Base-by-base conservation (phyloP, 2,888 invertebrate genomes). In the Alloscopus bannaensis region DNA sequence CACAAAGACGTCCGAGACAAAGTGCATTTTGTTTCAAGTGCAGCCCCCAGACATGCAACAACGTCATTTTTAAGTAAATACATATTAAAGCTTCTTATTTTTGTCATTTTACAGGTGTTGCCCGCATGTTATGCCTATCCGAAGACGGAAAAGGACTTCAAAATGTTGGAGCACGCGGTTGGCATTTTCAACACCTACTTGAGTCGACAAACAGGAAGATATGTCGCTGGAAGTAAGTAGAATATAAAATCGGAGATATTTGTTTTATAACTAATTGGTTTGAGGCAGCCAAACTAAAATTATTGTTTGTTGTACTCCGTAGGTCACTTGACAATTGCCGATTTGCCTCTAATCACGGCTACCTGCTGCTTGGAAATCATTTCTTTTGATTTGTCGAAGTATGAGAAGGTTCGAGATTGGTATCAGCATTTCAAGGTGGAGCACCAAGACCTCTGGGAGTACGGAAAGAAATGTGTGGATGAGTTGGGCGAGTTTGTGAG, bases 71-170 rank as follows among this genome's bases (percentile, higher is more conserved):
- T n/a, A n/a, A n/a, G n/a, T n/a, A n/a, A n/a, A n/a, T n/a, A n/a
- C n/a, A n/a, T n/a, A n/a, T n/a, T n/a, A n/a, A n/a, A n/a, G n/a
- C n/a, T n/a, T n/a, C n/a, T n/a, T n/a, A n/a, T n/a, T n/a, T n/a
- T n/a, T n/a, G n/a, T n/a, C 40, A 31, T 71, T 50, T 57, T 60
- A 13, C 87, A 93, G 93, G 90, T 94, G 91, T 92, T 92, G 0
- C 94, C 94, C 22, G 93, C 94, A 86, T 94, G 93, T 88, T 94
- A 93, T 85, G 93, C 92, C 87, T 94, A 94, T 87, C 88, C 92
- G 86, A 90, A 93, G 72, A 92, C 92, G 0, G 91, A 93, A 0
- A 88, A 92, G 69, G 91, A 91, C 1, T 87, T 93, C 81, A 94
- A 93, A 87, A 93, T 92, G 87, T 90, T 92, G 0, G 90, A 92